Evolutionary conservation across 2,797 vertebrate genomes (phyloP).

Genomic region (Pogoniulus pusillus): DNA sequence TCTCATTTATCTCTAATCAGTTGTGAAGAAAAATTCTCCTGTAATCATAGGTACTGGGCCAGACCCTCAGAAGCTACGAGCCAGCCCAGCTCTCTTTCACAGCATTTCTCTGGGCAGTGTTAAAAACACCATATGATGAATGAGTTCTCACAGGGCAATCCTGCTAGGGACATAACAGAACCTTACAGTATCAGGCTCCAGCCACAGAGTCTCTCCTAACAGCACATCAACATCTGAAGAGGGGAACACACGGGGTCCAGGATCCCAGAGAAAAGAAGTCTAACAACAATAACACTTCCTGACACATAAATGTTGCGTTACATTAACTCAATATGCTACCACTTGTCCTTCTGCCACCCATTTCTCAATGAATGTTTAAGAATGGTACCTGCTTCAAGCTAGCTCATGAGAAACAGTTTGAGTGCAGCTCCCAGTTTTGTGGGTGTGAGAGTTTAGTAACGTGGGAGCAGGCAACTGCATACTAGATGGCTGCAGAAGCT

Average conservation of each 20-base stretch:
- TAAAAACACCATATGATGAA: fast-evolving
- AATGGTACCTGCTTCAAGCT: fast-evolving
- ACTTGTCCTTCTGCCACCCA: fast-evolving
- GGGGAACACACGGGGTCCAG: background rate
- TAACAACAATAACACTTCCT: no score
- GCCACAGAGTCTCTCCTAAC: background rate
- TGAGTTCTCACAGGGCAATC: background rate
- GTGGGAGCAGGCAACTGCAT: fast-evolving
- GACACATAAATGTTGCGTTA: no score
- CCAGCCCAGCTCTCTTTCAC: background rate
- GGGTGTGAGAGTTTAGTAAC: fast-evolving
- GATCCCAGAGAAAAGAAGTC: background rate
- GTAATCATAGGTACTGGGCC: background rate
- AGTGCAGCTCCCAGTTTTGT: fast-evolving
- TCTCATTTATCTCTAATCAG: background rate
- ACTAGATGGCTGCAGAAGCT: background rate
- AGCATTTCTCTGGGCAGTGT: background rate
- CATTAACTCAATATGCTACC: background rate
- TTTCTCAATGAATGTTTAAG: background rate
- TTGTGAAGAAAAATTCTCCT: background rate
- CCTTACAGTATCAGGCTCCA: fast-evolving
- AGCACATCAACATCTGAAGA: background rate
- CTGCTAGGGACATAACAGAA: fast-evolving
- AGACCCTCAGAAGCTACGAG: background rate
- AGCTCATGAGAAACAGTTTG: background rate